phyloP scores from a whole-genome alignment of 2,113 vertebrate genomes.

The Callaeas wilsoni region DNA sequence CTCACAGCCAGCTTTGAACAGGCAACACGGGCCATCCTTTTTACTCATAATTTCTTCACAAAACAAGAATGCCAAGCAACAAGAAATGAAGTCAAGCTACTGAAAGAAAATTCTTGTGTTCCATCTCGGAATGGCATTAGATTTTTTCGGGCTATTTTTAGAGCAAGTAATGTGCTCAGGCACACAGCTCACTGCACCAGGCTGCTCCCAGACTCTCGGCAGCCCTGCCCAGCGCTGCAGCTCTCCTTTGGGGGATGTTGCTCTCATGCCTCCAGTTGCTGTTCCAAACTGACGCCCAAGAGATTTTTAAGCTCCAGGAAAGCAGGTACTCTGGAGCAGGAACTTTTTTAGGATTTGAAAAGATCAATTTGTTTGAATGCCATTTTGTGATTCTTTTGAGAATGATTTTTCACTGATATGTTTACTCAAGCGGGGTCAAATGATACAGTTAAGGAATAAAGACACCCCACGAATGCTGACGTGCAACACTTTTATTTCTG shows the following conservation, averaged over 20 bases:
- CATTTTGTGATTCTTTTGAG: neutral
- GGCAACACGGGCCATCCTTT: fast-evolving
- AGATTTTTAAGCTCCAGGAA: neutral
- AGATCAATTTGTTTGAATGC: neutral
- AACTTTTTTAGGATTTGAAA: neutral
- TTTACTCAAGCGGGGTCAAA: neutral
- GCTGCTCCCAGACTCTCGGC: fast-evolving
- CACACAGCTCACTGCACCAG: neutral
- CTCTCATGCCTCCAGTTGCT: neutral
- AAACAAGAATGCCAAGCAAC: neutral
- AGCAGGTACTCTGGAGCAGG: neutral
- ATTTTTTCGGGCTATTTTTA: neutral
- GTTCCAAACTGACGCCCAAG: neutral
- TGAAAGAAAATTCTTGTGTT: neutral
- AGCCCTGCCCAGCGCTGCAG: neutral
- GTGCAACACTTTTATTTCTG: neutral
- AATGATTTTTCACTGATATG: neutral
- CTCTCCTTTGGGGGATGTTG: neutral
- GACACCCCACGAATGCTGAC: neutral
- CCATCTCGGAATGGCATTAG: neutral
- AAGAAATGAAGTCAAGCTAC: neutral
- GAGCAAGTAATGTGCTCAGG: neutral
- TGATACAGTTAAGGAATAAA: neutral
- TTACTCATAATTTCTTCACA: fast-evolving
- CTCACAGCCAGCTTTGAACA: neutral